These are phyloP conservation scores for Rhingia campestris DNA, from an alignment of 2,888 invertebrate genomes.

Conservation along the genomic window DNA sequence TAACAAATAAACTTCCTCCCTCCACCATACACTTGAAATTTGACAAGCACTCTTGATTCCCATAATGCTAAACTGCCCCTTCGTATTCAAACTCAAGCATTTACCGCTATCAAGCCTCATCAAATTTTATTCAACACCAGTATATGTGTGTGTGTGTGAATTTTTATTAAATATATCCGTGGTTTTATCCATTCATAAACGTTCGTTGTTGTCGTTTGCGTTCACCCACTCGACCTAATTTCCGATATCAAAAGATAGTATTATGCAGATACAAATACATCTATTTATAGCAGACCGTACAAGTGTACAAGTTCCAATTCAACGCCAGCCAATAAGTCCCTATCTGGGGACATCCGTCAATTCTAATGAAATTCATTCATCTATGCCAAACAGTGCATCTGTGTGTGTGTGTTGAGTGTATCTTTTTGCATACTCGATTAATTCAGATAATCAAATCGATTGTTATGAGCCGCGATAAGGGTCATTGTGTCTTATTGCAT, in stretches of 20 bases:
- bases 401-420: not conserved
- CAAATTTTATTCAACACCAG: not conserved
- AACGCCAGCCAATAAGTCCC: slow-evolving; percentile 18
- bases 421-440: slow-evolving; percentile 16
- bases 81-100: not conserved
- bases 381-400: not conserved
- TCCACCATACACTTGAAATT: no score
- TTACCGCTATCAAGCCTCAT: not conserved
- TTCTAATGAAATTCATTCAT: slow-evolving; percentile 51
- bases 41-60: not conserved
- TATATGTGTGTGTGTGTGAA: slow-evolving; percentile 26
- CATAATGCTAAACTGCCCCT: not conserved
- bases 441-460: slow-evolving; percentile 66
- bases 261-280: slow-evolving; percentile 5
- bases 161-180: slow-evolving; percentile 41
- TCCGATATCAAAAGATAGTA: slow-evolving; percentile 42
- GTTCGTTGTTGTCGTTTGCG: not conserved
- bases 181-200: slow-evolving; percentile 46
- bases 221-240: slow-evolving; percentile 61
- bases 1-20: no score
- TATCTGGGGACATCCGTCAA: slow-evolving; percentile 49
- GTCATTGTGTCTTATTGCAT: slow-evolving; percentile 61
- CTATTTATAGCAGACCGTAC: slow-evolving; percentile 34
- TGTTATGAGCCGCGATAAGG: slow-evolving; percentile 56
- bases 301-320: slow-evolving; percentile 38